Evolutionary conservation across 1,140 invertebrate species (phyloP).

Genomic region (Idris sp.): DNA sequence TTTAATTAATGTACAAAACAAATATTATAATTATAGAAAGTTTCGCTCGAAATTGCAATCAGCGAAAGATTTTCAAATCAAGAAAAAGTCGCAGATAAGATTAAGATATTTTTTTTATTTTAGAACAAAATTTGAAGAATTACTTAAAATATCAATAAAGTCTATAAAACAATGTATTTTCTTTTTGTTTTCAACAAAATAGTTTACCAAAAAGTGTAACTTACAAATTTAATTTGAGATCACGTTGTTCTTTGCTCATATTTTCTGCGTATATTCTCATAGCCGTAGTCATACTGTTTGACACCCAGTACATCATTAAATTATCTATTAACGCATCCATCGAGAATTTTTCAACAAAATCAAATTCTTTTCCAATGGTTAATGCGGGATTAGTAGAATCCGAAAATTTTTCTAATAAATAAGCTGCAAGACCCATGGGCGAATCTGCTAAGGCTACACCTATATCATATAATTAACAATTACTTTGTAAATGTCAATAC

Average conservation of each 20-base stretch:
- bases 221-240: constrained; percentile 73
- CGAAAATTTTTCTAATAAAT: constrained; percentile 87
- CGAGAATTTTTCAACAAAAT: constrained; percentile 80
- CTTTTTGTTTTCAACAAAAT: no score
- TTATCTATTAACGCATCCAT: constrained; percentile 85
- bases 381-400: constrained; percentile 80
- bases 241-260: constrained; percentile 68
- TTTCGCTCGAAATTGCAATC: no score
- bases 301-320: constrained; percentile 88
- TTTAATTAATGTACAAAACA: not conserved
- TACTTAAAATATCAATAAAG: no score
- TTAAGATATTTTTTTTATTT: no score
- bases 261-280: constrained; percentile 83
- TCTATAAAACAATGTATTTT: no score
- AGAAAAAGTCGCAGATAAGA: no score
- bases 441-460: constrained; percentile 81
- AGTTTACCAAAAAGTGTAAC: no score
- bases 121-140: no score
- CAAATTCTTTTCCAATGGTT: constrained; percentile 79
- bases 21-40: not conserved
- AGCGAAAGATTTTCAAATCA: no score
- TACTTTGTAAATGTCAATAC: constrained; percentile 15
- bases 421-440: constrained; percentile 84
- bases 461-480: constrained; percentile 63
- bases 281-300: constrained; percentile 83